Base-by-base conservation (phyloP, 1,140 invertebrate genomes). In the Brachionus koreanus region DNA sequence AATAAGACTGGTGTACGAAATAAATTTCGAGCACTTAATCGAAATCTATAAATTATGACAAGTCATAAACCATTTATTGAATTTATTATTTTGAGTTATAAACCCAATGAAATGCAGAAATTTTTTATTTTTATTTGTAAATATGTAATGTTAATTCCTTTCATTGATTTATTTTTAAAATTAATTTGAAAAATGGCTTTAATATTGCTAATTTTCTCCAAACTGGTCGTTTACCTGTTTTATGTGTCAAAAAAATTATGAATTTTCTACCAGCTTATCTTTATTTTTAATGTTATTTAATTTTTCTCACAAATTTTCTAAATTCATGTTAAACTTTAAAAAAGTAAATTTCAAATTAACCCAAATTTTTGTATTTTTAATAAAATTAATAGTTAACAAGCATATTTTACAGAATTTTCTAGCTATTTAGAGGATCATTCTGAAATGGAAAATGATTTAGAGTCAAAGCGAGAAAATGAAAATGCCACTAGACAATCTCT, bases 401-500 rank as follows among this genome's bases (percentile, higher is more conserved):
- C 25, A 33, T 29, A 65, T 13, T 33, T 65, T 29, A 33, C 23
- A 69, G 16, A 12, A 69, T 39, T 57, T 57, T 19, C 16, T 57
- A 57, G 16, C n/a, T n/a, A n/a, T n/a, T 57, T 57, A 57, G 49
- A 57, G 6, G 19, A 57, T 19, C 19, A 69, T 39, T 16, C 16
- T 69, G 35, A 37, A 69, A 69, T 69, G 65, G 65, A 39, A 69
- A 69, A 69, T 39, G 35, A 69, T 16, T 39, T 69, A 69, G 65
- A 13, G 37, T 69, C 37, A 69, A 69, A 69, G 37, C 35, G 37
- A 69, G 65, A 69, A 39, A 69, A 39, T 39, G 69, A 74, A 74
- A 74, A 74, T 74, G 39, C 69, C 42, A 74, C 42, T 42, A 74
- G 69, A 74, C 39, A 74, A 74, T 46, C 19, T 46, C 42, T 74